Conservation (phyloP, 2,113 vertebrate genomes). For the Cyrtonyx montezumae region DNA sequence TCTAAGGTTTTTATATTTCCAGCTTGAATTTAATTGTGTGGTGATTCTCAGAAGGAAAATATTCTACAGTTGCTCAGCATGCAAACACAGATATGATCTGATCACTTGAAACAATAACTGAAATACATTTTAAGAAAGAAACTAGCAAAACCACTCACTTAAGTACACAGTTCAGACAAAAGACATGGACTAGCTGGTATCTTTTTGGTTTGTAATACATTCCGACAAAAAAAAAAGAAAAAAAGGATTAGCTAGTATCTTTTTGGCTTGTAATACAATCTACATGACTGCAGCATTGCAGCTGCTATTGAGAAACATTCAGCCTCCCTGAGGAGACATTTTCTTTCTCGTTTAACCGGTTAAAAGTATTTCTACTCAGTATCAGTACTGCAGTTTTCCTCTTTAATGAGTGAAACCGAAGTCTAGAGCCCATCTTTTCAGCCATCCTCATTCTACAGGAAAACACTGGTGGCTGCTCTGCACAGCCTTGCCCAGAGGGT, state of each 20-base stretch:
- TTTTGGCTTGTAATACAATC: not conserved
- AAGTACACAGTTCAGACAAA: not conserved
- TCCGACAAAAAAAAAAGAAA: too few species aligned
- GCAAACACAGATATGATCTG: not conserved
- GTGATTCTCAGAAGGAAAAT: not conserved
- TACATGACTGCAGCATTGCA: not conserved
- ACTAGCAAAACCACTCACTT: not conserved
- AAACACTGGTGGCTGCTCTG: not conserved
- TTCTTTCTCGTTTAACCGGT: not conserved
- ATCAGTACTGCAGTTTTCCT: not conserved
- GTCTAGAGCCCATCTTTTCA: accelerated
- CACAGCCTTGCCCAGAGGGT: constrained; percentile 32
- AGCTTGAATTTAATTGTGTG: not conserved
- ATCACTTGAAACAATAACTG: not conserved
- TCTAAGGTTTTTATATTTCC: not conserved
- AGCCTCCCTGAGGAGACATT: not conserved
- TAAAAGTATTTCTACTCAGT: not conserved
- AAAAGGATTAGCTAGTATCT: not conserved
- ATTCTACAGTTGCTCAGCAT: not conserved
- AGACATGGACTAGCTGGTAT: not conserved
- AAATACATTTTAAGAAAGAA: not conserved
- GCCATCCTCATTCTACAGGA: not conserved
- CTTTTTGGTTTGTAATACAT: not conserved
- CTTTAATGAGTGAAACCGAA: constrained; percentile 19
- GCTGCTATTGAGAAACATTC: not conserved